Evolutionary conservation across 2,888 invertebrate species (phyloP).

Genomic region (Dicroscelio sp.): DNA sequence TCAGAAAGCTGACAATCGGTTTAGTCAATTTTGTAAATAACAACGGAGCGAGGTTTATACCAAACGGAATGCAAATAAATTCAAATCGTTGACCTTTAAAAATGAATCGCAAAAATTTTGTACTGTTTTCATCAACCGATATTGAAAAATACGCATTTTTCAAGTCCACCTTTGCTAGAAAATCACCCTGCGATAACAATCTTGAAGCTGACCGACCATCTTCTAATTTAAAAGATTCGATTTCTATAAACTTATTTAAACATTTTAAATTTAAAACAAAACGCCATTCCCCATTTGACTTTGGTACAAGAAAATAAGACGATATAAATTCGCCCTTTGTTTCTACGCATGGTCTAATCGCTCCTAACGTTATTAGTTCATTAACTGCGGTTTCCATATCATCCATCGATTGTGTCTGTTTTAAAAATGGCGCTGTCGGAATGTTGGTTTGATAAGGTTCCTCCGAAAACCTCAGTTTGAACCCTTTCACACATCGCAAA

Average conservation of each 20-base stretch:
- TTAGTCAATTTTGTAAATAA: not conserved
- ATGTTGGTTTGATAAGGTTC: not conserved
- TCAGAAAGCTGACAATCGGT: not conserved
- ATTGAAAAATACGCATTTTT: constrained; percentile 26
- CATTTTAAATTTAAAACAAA: constrained; percentile 8
- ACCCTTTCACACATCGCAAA: not conserved
- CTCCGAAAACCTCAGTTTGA: not conserved
- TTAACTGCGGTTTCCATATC: not conserved
- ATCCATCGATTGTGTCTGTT: not conserved
- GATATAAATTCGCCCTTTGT: not conserved
- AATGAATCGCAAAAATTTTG: constrained; percentile 11
- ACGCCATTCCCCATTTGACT: not conserved
- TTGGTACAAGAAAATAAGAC: not conserved
- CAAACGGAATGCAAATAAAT: constrained; percentile 6
- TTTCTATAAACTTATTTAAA: not conserved
- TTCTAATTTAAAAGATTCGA: not conserved
- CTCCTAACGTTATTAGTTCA: not conserved
- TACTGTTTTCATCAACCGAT: not conserved
- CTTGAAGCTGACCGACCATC: not conserved
- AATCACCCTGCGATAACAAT: not conserved
- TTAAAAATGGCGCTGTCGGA: not conserved
- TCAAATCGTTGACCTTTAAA: not conserved
- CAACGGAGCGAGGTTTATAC: not conserved
- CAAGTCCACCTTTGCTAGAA: not conserved
- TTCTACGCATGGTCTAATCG: not conserved